phyloP scores from a whole-genome alignment of 2,113 vertebrate genomes.

The Eubucco bourcierii region DNA sequence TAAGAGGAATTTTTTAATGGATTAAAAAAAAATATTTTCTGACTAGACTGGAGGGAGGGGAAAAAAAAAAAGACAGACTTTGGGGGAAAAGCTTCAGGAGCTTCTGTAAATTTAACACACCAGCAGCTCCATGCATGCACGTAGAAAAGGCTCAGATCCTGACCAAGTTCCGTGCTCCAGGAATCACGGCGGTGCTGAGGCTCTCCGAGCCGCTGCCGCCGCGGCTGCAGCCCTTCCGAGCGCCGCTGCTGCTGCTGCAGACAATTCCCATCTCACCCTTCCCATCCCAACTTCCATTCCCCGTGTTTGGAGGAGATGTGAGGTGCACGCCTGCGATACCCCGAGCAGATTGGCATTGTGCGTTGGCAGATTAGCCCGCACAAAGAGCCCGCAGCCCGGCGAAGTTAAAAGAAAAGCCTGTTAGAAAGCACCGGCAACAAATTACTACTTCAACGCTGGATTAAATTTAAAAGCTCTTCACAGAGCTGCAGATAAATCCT shows the following conservation, averaged over 20 bases:
- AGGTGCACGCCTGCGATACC: background rate
- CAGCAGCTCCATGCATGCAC: rapidly evolving
- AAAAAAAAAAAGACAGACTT: background rate
- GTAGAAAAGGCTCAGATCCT: background rate
- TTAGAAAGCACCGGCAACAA: constrained; percentile 68
- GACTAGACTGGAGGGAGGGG: background rate
- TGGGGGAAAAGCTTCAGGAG: background rate
- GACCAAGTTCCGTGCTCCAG: background rate
- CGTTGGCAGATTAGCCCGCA: background rate
- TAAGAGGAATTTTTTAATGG: background rate
- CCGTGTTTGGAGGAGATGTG: background rate
- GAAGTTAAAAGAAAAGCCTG: constrained; percentile 68
- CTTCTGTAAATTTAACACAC: background rate
- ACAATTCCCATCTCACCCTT: background rate
- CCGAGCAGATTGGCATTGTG: constrained; percentile 17
- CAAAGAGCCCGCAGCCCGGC: constrained; percentile 48
- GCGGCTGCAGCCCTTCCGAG: background rate
- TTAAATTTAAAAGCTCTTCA: constrained; percentile 78
- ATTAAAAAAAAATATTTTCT: background rate
- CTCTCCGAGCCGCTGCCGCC: background rate
- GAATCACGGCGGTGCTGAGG: background rate
- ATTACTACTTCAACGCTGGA: constrained; percentile 74
- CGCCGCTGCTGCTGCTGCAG: background rate
- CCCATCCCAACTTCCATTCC: background rate
- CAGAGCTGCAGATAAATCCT: constrained; percentile 77